Base-by-base conservation (phyloP, 2,888 invertebrate species). In the Ochlodes sylvanus region DNA sequence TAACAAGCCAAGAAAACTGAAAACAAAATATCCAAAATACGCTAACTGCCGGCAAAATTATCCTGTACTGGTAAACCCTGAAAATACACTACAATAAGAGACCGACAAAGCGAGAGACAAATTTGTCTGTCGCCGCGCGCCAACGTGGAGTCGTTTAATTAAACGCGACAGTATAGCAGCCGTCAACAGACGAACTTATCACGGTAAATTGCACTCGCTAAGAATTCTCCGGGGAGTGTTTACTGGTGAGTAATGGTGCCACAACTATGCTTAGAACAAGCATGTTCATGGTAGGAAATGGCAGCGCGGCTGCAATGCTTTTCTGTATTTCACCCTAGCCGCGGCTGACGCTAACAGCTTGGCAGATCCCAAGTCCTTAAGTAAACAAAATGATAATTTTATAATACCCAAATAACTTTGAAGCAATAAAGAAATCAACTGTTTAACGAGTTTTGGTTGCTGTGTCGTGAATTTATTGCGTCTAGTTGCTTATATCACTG, bases 11-110 rank as follows among this genome's bases (percentile, higher is more conserved):
- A 19, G 2, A 19, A 4, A 19, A 4, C 0, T 12, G 14, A 15
- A 52, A 52, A 27, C 52, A 14, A 50, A 50, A n/a, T 4, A 12
- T 27, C 52, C 21, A 9, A 65, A 50, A 14, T 38, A 50, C 14
- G 54, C 66, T 52, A 66, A 66, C 52, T 60, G 42, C 19, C 66
- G 42, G 54, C 60, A 55, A 55, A 61, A 67, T 67, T 61, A 52
- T 66, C 60, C 61, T 60, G n/a, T 54, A 27, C 66, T 54, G 57
- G 34, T 57, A 42, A 60, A 60, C 5, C 58, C 42, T 14, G 50
- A n/a, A 67, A 65, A 58, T 55, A 66, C 41, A 42, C 14, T 47
- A 55, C 44, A 67, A 67, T 61, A 61, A 54, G 47, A 42, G 47
- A 55, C 61, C 54, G 21, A 61, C 44, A 15, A 9, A 67, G 60